Conservation (phyloP, 2,888 invertebrate genomes). For the Gymnosoma rotundatum region DNA sequence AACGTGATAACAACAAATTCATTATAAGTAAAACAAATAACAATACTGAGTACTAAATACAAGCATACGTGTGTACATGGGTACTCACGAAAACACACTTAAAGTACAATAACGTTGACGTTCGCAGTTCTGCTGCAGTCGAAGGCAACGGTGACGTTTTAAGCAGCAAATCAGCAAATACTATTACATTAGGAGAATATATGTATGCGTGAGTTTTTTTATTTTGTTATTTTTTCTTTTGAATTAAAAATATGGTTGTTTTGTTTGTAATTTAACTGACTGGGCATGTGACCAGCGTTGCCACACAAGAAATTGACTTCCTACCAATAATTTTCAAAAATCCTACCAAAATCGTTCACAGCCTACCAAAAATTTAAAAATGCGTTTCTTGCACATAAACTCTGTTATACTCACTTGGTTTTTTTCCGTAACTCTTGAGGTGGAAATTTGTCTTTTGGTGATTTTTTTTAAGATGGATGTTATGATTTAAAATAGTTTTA, state of each 20-base stretch:
- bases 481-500: no score
- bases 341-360: no score
- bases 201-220: neutral
- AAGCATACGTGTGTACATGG: neutral
- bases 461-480: no score
- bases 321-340: no score
- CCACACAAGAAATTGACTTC: no score
- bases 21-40: constrained; percentile 74
- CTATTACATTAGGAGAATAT: neutral
- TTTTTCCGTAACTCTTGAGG: no score
- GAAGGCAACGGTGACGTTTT: neutral
- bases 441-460: no score
- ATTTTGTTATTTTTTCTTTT: neutral
- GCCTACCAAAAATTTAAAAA: no score
- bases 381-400: no score
- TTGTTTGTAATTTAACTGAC: neutral
- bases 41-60: constrained; percentile 46
- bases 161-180: neutral
- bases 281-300: constrained; percentile 43
- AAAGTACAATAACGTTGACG: constrained; percentile 42
- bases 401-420: no score
- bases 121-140: constrained; percentile 19
- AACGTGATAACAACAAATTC: constrained; percentile 79
- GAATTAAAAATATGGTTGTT: neutral
- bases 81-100: constrained; percentile 38